Evolutionary conservation across 2,113 vertebrate species (phyloP).

Genomic region (Podarcis raffonei): DNA sequence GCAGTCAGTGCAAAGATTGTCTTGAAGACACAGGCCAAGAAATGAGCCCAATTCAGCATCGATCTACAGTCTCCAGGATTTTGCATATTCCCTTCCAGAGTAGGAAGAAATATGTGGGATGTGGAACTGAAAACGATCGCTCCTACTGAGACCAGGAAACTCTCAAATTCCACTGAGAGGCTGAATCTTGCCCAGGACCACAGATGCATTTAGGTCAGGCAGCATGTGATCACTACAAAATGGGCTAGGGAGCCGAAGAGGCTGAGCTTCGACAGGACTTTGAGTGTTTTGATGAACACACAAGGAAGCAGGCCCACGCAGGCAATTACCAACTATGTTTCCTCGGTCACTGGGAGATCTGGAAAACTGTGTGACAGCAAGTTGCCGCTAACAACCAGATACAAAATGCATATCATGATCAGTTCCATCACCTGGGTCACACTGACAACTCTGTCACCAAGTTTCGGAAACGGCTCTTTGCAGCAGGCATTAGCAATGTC

Average conservation of each 20-base stretch:
- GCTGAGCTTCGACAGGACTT: constrained; percentile 78
- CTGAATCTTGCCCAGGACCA: constrained; percentile 79
- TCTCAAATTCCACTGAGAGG: constrained; percentile 76
- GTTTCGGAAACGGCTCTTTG: constrained; percentile 68
- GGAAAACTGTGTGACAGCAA: constrained; percentile 79
- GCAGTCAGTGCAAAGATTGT: constrained; percentile 78
- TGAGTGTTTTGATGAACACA: constrained; percentile 80
- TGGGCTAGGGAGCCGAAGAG: constrained; percentile 83
- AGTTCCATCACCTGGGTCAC: constrained; percentile 79
- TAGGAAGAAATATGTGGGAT: constrained; percentile 84
- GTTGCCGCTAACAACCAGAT: constrained; percentile 79
- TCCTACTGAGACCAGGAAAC: constrained; percentile 80
- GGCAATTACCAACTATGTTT: constrained; percentile 74
- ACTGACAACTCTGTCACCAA: constrained; percentile 74
- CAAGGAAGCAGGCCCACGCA: constrained; percentile 79
- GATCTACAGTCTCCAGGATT: constrained; percentile 72
- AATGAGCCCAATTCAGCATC: constrained; percentile 82
- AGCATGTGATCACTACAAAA: constrained; percentile 79
- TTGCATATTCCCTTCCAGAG: constrained; percentile 81
- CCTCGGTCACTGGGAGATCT: constrained; percentile 65
- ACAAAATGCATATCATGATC: constrained; percentile 85
- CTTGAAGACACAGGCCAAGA: constrained; percentile 80
- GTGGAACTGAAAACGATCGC: constrained; percentile 90
- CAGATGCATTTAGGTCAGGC: constrained; percentile 71
- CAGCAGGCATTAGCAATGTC: constrained; percentile 78